Percentiles rank a stretch among this genome's conserved stretches.
Evolutionary conservation across 2,888 invertebrate species (phyloP).

Genomic region (Ennomos quercinarius): DNA sequence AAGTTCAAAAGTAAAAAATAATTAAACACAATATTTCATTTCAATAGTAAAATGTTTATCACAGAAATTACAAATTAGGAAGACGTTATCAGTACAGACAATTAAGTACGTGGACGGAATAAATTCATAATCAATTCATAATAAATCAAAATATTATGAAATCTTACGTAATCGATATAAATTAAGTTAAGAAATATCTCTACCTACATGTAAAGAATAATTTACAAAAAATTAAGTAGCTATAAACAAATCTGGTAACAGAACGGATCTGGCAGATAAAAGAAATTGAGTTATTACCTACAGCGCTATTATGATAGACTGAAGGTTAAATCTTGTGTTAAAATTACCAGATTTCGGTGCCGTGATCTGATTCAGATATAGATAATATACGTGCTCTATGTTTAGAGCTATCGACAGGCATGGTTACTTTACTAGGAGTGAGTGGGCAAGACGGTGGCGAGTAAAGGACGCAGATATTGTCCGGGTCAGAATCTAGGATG

Average conservation of each 20-base stretch:
- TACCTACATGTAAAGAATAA: constrained; percentile 17
- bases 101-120: constrained; percentile 67
- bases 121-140: constrained; percentile 43
- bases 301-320: constrained; percentile 29
- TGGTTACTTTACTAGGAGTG: constrained; percentile 86
- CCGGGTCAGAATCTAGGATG: constrained; percentile 79
- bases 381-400: constrained; percentile 88
- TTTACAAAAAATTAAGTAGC: constrained; percentile 15
- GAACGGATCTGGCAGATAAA: constrained; percentile 13
- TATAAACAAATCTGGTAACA: constrained; percentile 10
- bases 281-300: constrained; percentile 7
- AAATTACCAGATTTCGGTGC: constrained; percentile 91
- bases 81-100: constrained; percentile 58
- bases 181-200: not conserved
- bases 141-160: not conserved
- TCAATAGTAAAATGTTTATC: constrained; percentile 58
- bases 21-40: constrained; percentile 48
- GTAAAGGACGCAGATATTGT: constrained; percentile 71
- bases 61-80: constrained; percentile 65
- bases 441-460: constrained; percentile 79
- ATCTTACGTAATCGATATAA: no score
- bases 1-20: constrained; percentile 41
- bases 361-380: constrained; percentile 85
- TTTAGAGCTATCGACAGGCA: constrained; percentile 86
- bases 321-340: constrained; percentile 28